Conservation (phyloP, 2,888 invertebrate species). For the Zygogramma bicolorata region DNA sequence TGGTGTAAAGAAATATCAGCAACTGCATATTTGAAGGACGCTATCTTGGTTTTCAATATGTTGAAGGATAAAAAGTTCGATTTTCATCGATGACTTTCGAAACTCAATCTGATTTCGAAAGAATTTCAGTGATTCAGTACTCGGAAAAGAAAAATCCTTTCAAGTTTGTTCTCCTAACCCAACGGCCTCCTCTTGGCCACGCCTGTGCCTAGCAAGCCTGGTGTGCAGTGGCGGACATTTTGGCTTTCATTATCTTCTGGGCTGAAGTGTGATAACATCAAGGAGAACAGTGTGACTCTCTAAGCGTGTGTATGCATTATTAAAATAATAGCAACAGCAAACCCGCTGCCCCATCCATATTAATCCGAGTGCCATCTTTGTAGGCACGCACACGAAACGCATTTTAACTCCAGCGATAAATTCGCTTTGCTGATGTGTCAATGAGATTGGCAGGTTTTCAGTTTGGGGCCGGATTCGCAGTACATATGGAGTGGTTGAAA, state of each 20-base stretch:
- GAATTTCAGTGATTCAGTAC: too few relatives aligned
- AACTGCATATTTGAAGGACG: too few relatives aligned
- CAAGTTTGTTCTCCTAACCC: too few relatives aligned
- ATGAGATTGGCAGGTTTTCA: not conserved
- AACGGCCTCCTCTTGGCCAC: too few relatives aligned
- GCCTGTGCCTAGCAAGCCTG: slow-evolving; percentile 37
- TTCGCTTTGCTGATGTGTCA: not conserved
- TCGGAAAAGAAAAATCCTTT: too few relatives aligned
- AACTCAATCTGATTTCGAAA: too few relatives aligned
- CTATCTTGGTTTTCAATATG: too few relatives aligned
- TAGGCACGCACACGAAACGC: not conserved
- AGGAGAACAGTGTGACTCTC: slow-evolving; percentile 32
- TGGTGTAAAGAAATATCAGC: too few relatives aligned
- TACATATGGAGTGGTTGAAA: not conserved
- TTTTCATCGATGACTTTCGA: too few relatives aligned
- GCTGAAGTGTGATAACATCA: slow-evolving; percentile 47
- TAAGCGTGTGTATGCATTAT: slow-evolving; percentile 31
- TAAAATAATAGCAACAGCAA: slow-evolving; percentile 40
- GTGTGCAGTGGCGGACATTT: slow-evolving; percentile 50
- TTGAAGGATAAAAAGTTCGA: too few relatives aligned
- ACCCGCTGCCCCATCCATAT: slow-evolving; percentile 12
- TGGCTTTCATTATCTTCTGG: slow-evolving; percentile 43
- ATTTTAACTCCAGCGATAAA: not conserved
- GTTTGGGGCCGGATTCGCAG: not conserved
- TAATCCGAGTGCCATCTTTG: not conserved